These are phyloP conservation scores for Onychostruthus taczanowskii DNA, from an alignment of 2,113 vertebrate species.

Conservation along the genomic window DNA sequence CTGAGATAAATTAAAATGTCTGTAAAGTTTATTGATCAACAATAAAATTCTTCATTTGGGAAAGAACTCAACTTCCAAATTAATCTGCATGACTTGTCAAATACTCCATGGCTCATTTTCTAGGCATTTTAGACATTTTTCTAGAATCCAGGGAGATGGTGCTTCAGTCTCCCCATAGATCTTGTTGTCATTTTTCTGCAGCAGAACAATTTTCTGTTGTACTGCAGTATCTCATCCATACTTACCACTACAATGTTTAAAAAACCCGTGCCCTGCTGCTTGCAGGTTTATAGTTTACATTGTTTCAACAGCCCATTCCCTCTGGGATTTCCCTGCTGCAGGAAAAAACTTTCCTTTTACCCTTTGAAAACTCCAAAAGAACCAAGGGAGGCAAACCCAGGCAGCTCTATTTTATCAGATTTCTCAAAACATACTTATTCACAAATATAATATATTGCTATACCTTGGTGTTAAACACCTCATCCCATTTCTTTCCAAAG, in stretches of 20 bases:
- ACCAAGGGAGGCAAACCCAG: background rate
- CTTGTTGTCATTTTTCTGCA: background rate
- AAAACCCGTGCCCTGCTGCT: background rate
- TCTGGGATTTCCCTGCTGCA: background rate
- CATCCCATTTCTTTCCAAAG: background rate
- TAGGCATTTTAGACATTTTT: background rate
- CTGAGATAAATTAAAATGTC: background rate
- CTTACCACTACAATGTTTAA: background rate
- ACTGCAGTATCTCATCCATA: background rate
- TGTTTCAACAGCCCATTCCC: background rate
- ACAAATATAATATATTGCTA: background rate
- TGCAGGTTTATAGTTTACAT: background rate
- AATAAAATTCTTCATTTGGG: background rate
- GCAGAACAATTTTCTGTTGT: background rate
- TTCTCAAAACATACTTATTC: background rate
- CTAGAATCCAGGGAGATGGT: background rate
- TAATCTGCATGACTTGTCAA: background rate
- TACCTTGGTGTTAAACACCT: background rate
- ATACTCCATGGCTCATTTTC: background rate
- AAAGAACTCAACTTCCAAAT: background rate
- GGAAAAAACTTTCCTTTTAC: background rate
- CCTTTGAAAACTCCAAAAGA: background rate
- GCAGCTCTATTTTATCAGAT: background rate
- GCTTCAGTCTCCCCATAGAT: background rate
- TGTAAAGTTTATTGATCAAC: background rate